Base-by-base conservation (phyloP, 1,140 invertebrate genomes). In the Dendroctonus ponderosae region DNA sequence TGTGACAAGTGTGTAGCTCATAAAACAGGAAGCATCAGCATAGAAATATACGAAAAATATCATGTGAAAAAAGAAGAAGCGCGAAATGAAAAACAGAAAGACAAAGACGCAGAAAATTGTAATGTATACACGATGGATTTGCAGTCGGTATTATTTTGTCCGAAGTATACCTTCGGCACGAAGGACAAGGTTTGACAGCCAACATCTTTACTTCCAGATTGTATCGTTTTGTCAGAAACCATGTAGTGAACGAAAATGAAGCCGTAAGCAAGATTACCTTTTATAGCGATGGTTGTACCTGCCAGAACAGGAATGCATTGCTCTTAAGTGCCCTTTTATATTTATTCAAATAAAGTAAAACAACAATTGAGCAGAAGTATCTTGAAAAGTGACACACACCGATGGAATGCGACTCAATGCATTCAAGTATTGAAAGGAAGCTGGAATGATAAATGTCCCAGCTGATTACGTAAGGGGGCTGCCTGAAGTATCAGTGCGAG, bases 31-130 rank as follows among this genome's bases (percentile, higher is more conserved):
- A 72, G 70, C 63, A 14, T 66, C 12, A 9, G 12, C 8, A 52
- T 70, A 66, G 54, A 38, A 11, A 26, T 48, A 7, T 72, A 70
- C 46, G 38, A 38, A 8, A 8, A 63, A 9, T 68, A 72, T 51
- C 7, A 42, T 7, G 0, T 43, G 1, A 58, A 67, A 38, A n/a
- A n/a, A n/a, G n/a, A 64, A 52, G 68, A 67, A 53, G 68, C 70
- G 8, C 59, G 70, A 48, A 42, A 56, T 5, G 70, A 54, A 72
- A 70, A 72, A 68, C 51, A 53, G 8, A n/a, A 54, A 41, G 70
- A 72, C 51, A 72, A 72, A 62, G 50, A 58, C 11, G 46, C 50
- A 42, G 39, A 54, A 11, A 48, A n/a, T n/a, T n/a, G 56, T 54
- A 62, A 15, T 12, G 62, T 65, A 11, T 68, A 65, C 49, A 56